phyloP scores from a whole-genome alignment of 2,113 vertebrate genomes.

The Microcebus tavaratra region DNA sequence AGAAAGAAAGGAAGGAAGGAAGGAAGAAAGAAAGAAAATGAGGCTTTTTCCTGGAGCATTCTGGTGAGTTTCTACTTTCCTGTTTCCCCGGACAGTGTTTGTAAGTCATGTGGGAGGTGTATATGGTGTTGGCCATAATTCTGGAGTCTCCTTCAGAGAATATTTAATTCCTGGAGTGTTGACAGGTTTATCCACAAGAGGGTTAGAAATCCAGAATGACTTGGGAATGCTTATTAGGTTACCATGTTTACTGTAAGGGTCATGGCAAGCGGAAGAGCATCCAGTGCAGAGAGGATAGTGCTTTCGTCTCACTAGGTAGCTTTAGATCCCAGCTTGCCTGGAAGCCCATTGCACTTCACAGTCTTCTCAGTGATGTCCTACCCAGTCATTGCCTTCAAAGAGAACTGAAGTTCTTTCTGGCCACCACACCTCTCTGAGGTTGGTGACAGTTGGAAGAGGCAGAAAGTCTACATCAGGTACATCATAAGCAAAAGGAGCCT shows the following conservation, averaged over 20 bases:
- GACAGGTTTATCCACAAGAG: not conserved
- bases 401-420: not conserved
- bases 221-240: not conserved
- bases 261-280: not conserved
- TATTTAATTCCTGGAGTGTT: not conserved
- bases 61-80: constrained; percentile 15
- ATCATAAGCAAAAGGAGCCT: constrained; percentile 28
- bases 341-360: constrained; percentile 9
- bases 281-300: not conserved
- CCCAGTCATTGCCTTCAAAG: not conserved
- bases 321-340: not conserved
- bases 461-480: not conserved
- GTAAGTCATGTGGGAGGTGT: not conserved
- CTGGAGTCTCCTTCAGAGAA: not conserved
- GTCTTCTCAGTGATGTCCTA: not conserved
- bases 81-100: constrained; percentile 7
- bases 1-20: no score
- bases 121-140: not conserved
- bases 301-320: not conserved
- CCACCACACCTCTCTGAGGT: not conserved
- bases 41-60: constrained; percentile 26
- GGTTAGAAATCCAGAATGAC: not conserved
- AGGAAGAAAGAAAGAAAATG: not conserved
- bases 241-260: not conserved
- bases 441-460: constrained; percentile 22